Evolutionary conservation across 2,113 vertebrate species (phyloP), one percentile per base, ranked within the genome.

Genomic region (Pycnonotus jocosus): DNA sequence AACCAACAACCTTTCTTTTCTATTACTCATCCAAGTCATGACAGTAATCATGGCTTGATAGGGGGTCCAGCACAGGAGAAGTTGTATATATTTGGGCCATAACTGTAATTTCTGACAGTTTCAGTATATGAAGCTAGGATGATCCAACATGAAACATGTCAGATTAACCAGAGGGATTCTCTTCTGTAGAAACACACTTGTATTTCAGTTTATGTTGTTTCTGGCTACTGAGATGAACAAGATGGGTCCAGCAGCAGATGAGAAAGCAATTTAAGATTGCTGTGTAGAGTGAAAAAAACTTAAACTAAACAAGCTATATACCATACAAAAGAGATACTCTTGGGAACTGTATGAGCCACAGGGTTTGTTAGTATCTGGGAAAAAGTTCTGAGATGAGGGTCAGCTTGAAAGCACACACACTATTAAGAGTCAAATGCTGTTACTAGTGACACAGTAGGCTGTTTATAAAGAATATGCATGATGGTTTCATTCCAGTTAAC

Each of bases 11-110:
- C 33, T 40, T 83, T 90, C 27, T 86, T 81, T 83, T 88, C 68
- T 92, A 51, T 54, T 92, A 83, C 56, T 93, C 71, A 81, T 73
- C 35, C 68, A 77, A 85, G 35, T 83, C 51, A 83, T 48, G 51
- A 96, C 88, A 95, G 76, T 92, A 96, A 95, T 95, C 85, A 71
- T 95, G 74, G 44, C 44, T 88, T 92, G 74, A 90, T 71, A 69
- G 74, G 47, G 23, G 20, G 74, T 77, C 79, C 87, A 82, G 38
- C 30, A 65, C 2, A 51, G 38, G 15, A 77, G 23, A 82, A 93
- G 35, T 57, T 91, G 35, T 95, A 42, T 85, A 54, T 42, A 48
- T 93, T 77, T 93, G 71, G 86, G 60, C 47, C 4, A 14, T 83
- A 58, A 47, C 51, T 78, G 35, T 88, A 56, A 88, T 86, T 96